Evolutionary conservation across 92 coral and sea anemone genomes (phyloP).

Genomic region (Plumapathes pennacea): DNA sequence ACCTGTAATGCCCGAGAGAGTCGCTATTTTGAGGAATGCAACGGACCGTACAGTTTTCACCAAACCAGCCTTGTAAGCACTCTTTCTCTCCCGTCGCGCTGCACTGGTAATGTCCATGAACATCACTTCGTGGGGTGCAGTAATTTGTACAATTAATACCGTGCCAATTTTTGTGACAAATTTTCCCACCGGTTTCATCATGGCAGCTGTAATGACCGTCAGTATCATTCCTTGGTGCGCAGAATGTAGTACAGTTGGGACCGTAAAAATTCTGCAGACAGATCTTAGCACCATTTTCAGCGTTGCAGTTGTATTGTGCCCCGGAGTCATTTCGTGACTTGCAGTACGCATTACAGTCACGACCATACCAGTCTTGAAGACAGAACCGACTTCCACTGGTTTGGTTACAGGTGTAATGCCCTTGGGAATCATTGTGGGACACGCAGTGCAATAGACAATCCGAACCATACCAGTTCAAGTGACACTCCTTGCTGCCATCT

Average conservation of each 20-base stretch:
- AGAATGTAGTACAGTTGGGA: constrained; percentile 24
- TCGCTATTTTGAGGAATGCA: constrained; percentile 35
- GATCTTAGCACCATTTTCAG: constrained; percentile 35
- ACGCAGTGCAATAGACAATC: constrained; percentile 50
- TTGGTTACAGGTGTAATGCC: constrained; percentile 61
- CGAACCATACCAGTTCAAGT: constrained; percentile 59
- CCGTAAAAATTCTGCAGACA: constrained; percentile 44
- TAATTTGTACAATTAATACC: constrained; percentile 44
- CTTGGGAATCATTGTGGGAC: constrained; percentile 30
- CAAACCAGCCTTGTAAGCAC: constrained; percentile 60
- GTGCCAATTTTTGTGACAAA: constrained; percentile 57
- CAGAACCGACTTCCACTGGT: constrained; percentile 57
- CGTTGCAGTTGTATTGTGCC: constrained; percentile 66
- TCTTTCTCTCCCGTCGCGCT: constrained; percentile 50
- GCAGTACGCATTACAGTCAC: constrained; percentile 63
- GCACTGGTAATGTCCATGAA: constrained; percentile 53
- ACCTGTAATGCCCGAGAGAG: constrained; percentile 14
- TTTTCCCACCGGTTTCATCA: constrained; percentile 32
- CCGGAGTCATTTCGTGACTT: constrained; percentile 46
- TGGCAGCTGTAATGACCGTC: constrained; percentile 38
- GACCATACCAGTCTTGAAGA: constrained; percentile 60
- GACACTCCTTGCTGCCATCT: constrained; percentile 54
- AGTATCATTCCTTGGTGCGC: constrained; percentile 36
- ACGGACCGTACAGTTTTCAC: constrained; percentile 55
- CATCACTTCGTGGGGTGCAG: constrained; percentile 58